Conservation (phyloP, 1,140 invertebrate genomes). For the Aleiodes sp. region DNA sequence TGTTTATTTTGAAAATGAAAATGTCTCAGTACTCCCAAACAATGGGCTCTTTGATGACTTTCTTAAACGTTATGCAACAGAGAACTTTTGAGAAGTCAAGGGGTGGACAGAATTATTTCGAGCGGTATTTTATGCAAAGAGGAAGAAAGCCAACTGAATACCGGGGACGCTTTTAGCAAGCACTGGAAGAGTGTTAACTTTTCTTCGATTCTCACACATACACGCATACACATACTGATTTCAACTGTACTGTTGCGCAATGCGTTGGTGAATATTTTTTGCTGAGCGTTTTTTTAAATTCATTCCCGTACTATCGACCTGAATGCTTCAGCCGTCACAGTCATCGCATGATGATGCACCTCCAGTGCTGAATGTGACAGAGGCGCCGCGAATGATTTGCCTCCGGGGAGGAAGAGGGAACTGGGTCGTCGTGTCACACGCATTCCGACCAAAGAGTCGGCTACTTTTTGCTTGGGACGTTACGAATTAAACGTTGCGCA, state of each 20-base stretch:
- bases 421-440: not conserved
- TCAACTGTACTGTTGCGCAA: slow-evolving; percentile 5
- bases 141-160: slow-evolving; percentile 22
- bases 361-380: not conserved
- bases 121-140: slow-evolving; percentile 25
- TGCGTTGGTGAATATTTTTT: not conserved
- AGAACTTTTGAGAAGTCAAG: slow-evolving; percentile 14
- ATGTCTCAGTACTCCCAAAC: slow-evolving; percentile 2
- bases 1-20: not conserved
- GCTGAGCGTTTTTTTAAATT: too few relatives aligned
- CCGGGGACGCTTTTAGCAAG: slow-evolving; percentile 24
- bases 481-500: not conserved
- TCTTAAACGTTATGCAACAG: not conserved
- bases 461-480: not conserved
- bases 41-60: slow-evolving; percentile 7
- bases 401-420: not conserved
- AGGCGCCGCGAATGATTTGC: slow-evolving; percentile 1
- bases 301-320: not conserved
- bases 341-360: slow-evolving; percentile 11
- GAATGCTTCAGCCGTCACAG: too few relatives aligned
- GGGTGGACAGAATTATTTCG: slow-evolving; percentile 22
- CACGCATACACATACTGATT: not conserved
- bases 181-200: not conserved
- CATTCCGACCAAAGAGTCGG: not conserved
- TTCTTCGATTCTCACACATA: not conserved